Base-by-base conservation (phyloP, 2,797 vertebrate species). In the Erithacus rubecula region DNA sequence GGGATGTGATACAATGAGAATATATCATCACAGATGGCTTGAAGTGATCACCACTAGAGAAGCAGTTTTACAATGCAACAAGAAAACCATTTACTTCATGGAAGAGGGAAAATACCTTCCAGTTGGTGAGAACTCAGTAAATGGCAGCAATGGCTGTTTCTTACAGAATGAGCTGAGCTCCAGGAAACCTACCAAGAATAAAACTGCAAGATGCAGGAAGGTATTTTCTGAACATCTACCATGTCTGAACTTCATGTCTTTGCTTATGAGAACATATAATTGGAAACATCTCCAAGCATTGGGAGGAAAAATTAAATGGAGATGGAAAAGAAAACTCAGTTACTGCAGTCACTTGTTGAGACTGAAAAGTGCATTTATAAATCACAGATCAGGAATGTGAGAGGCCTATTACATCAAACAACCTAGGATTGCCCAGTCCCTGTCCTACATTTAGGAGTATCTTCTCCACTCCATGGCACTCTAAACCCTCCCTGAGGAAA, bases 91-190 rank as follows among this genome's bases (percentile, higher is more conserved):
- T 52, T 3, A 5, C 55, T 56, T 78, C 4, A 2, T 52, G 32
- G 41, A 79, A 93, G 49, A 83, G 26, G 21, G 36, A 15, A 64
- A 92, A 88, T 59, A 71, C 27, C 63, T 80, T 60, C 76, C 20
- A 5, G 53, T 3, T 18, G n/a, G 83, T 87, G 83, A 92, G 56
- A 94, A 86, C 90, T 90, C 75, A 52, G 78, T 95, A 93, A 97
- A 95, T 90, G 82, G 85, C 37, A 84, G 91, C 91, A 95, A 84
- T 94, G 85, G 86, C 90, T 89, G 58, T 89, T 95, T 90, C 96
- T 96, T 6, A 4, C 29, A 0, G 83, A 96, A 90, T 76, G 65
- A 93, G 95, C 58, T 2, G 65, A 93, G 80, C 83, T 86, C 58
- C 19, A 59, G 75, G 77, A 92, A 97, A 43, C 76, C 80, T 77